Base-by-base conservation (phyloP, 2,113 vertebrate genomes). In the Electrona antarctica region DNA sequence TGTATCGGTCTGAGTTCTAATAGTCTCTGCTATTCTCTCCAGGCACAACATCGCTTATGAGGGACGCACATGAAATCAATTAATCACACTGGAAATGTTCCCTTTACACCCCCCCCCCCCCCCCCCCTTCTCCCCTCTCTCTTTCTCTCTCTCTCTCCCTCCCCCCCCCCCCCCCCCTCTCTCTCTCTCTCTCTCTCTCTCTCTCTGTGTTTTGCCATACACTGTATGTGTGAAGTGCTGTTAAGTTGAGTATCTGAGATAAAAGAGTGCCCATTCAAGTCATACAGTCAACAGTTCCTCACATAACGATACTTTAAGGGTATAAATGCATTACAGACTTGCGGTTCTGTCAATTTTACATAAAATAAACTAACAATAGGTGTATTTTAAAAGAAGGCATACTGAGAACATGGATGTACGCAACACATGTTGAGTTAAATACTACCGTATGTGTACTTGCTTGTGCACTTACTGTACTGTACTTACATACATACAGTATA, bases 31-130 rank as follows among this genome's bases (percentile, higher is more conserved):
- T 81, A 68, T 82, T 70, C 84, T 86, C 83, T 90, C 92, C 91
- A 93, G 85, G 87, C 94, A 93, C 91, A 93, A 89, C 94, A 94
- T 94, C 95, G 94, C 93, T 95, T 95, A 94, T 93, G 93, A 95
- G 82, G 74, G 90, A 69, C 61, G 90, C 92, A 95, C 93, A 92
- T 85, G 86, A 90, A 92, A 92, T 92, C 93, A 95, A 96, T 96
- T 96, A 94, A 96, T 98, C 95, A 96, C 81, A 88, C 71, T 77
- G 67, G 21, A 28, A 55, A 9, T n/a, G 33, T 13, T 51, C 8
- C 64, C 15, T 15, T 56, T 54, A 41, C 13, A 52, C 28, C 29
- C 56, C n/a, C 46, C 41, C 45, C 1, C 1, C 4, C 57, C 6
- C 11, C 11, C 7, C 1, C 49, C 60, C 33, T 66, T 6, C 11